A percentile compares a stretch with the other conserved stretches of the same genome.
These are phyloP conservation scores for Spondyliosoma cantharus DNA, from an alignment of 2,797 vertebrate genomes.

Conservation along the genomic window DNA sequence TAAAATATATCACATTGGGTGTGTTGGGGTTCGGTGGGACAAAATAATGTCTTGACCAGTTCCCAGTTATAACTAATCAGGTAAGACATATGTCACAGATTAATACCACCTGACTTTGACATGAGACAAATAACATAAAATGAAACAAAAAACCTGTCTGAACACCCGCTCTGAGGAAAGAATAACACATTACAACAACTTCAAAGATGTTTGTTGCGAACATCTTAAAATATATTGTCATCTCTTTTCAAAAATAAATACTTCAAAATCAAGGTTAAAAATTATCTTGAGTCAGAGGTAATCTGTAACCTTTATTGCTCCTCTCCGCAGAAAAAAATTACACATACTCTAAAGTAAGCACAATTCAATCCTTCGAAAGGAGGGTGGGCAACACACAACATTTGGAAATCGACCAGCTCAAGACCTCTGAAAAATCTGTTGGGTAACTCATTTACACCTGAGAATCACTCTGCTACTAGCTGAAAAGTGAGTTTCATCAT, in stretches of 20 bases:
- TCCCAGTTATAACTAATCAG: not conserved
- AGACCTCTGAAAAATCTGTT: not conserved
- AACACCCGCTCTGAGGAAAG: constrained; percentile 12
- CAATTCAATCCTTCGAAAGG: constrained; percentile 4
- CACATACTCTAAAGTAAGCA: not conserved
- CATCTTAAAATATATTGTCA: constrained; percentile 55
- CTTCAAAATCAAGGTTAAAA: constrained; percentile 37
- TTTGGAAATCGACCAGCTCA: not conserved
- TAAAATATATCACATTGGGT: not conserved
- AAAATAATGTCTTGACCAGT: not conserved
- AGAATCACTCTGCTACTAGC: not conserved
- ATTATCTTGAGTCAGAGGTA: constrained; percentile 34
- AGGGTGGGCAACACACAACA: not conserved
- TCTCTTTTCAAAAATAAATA: constrained; percentile 67
- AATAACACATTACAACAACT: constrained; percentile 21
- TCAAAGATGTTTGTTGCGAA: constrained; percentile 12
- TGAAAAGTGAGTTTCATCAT: constrained; percentile 1
- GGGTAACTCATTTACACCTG: not conserved
- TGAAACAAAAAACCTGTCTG: not conserved
- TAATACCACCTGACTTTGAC: not conserved
- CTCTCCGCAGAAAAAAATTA: constrained; percentile 14
- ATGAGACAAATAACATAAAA: not conserved
- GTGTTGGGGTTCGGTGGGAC: not conserved
- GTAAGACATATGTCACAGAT: not conserved
- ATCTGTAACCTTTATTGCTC: constrained; percentile 1